Evolutionary conservation across 2,888 invertebrate species (phyloP).

Genomic region (Automeris io): DNA sequence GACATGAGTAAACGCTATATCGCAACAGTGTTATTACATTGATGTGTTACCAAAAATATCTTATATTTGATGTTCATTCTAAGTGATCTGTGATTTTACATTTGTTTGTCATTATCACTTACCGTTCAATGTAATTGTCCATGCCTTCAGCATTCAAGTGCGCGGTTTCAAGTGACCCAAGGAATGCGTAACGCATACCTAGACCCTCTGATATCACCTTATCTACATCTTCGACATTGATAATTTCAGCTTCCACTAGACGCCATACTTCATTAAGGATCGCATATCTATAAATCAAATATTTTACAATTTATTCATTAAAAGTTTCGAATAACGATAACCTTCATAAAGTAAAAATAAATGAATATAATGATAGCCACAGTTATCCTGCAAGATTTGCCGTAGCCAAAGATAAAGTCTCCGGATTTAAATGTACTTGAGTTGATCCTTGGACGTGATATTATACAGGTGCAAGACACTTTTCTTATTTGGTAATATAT

Average conservation of each 20-base stretch:
- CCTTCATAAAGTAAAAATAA: too few species aligned
- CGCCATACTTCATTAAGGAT: constrained; percentile 95
- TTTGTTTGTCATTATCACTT: constrained; percentile 2
- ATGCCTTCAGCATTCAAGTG: constrained; percentile 96
- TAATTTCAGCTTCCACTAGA: constrained; percentile 88
- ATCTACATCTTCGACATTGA: constrained; percentile 92
- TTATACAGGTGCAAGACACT: too few species aligned
- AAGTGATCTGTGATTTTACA: neutral
- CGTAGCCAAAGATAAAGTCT: too few species aligned
- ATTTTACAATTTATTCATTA: neutral
- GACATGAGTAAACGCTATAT: too few species aligned
- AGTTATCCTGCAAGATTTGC: too few species aligned
- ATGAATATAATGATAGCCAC: too few species aligned
- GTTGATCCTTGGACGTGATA: too few species aligned
- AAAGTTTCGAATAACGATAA: neutral
- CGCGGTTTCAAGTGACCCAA: constrained; percentile 95
- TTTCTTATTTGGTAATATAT: too few species aligned
- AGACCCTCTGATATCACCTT: constrained; percentile 96
- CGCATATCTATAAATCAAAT: constrained; percentile 81
- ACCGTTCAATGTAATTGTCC: constrained; percentile 78
- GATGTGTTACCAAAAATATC: too few species aligned
- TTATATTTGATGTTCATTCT: too few species aligned
- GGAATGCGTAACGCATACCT: constrained; percentile 96
- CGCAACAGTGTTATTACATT: too few species aligned
- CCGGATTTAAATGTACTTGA: too few species aligned